Evolutionary conservation across 2,113 vertebrate species (phyloP).

Genomic region (Oncorhynchus nerka): DNA sequence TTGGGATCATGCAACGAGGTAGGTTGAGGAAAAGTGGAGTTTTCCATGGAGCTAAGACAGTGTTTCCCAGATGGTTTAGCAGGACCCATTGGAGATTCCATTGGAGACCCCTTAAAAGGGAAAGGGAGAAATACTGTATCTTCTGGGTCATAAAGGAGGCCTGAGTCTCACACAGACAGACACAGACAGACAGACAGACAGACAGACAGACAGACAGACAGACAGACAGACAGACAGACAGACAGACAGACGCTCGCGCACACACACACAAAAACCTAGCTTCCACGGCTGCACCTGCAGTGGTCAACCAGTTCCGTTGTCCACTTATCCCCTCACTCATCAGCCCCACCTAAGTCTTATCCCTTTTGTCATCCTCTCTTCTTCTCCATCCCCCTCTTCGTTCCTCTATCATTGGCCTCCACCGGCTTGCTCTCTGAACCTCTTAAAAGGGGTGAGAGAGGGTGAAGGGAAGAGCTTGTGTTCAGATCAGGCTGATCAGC

Average conservation of each 20-base stretch:
- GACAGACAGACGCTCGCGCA: not conserved
- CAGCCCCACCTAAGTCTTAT: conserved; percentile 21
- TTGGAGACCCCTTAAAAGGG: no score
- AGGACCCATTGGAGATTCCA: no score
- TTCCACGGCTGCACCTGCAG: conserved; percentile 44
- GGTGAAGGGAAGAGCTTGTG: conserved; percentile 17
- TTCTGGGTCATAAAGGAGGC: no score
- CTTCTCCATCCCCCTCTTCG: conserved; percentile 8
- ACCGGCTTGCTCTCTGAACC: conserved; percentile 50
- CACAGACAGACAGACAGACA: not conserved
- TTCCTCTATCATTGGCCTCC: conserved; percentile 56
- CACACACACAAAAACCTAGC: conserved; percentile 1
- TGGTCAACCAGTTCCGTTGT: conserved; percentile 29
- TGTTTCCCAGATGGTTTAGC: no score
- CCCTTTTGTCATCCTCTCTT: conserved; percentile 49
- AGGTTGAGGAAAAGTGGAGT: not conserved
- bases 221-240: conserved; percentile 8
- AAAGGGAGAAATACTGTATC: no score
- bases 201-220: not conserved
- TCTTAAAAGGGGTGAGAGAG: conserved; percentile 40
- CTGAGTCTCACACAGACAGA: not conserved
- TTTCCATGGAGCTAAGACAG: no score
- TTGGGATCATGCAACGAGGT: not conserved
- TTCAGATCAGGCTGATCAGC: conserved; percentile 41
- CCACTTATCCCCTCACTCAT: conserved; percentile 15